Percentiles rank a stretch among this genome's conserved stretches.
phyloP scores from a whole-genome alignment of 2,113 vertebrate genomes.

The Etheostoma spectabile region DNA sequence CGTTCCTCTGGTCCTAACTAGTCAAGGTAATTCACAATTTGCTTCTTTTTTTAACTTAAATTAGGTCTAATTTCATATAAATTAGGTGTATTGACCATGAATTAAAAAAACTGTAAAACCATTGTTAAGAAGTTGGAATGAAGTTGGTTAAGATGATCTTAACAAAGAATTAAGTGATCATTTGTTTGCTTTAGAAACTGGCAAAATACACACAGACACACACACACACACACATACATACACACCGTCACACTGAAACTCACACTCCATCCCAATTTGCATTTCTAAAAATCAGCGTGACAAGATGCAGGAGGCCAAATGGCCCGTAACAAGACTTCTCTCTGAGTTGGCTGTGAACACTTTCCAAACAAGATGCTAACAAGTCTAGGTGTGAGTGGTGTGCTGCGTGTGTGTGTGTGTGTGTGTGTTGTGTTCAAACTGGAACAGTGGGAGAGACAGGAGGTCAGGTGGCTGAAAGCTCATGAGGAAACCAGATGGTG shows the following conservation, averaged over 20 bases:
- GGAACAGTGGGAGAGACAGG: constrained; percentile 52
- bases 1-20: too few species aligned
- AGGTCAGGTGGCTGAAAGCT: constrained; percentile 52
- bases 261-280: neutral
- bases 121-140: too few species aligned
- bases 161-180: too few species aligned
- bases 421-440: constrained; percentile 36
- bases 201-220: too few species aligned
- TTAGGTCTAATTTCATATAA: too few species aligned
- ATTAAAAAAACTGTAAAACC: too few species aligned
- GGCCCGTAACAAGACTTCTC: neutral
- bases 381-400: constrained; percentile 47
- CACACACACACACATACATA: neutral
- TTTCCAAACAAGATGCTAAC: constrained; percentile 71
- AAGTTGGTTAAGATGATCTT: too few species aligned
- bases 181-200: too few species aligned
- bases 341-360: constrained; percentile 52
- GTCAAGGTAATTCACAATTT: too few species aligned
- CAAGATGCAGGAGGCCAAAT: neutral
- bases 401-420: neutral
- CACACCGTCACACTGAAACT: neutral
- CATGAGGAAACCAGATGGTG: constrained; percentile 75
- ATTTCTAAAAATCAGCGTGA: constrained; percentile 6
- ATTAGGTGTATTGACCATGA: too few species aligned
- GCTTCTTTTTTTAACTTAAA: too few species aligned